Evolutionary conservation across 2,113 vertebrate genomes (phyloP).

Genomic region (Phrynosoma blainvillii): DNA sequence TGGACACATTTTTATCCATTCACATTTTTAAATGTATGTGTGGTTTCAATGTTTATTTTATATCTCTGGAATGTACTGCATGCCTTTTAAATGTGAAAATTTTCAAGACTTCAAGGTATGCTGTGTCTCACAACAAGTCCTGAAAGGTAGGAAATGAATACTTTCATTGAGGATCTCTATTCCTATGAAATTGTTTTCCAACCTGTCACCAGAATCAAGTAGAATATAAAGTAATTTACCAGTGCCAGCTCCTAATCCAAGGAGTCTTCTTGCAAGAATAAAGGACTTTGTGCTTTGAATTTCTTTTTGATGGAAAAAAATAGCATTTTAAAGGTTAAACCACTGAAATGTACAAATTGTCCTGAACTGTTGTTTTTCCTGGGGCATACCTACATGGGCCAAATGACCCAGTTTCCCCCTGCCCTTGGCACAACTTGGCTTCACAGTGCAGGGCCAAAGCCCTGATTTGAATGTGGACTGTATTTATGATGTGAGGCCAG

Average conservation of each 20-base stretch:
- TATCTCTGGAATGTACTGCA: not conserved
- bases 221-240: not conserved
- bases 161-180: not conserved
- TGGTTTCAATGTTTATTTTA: not conserved
- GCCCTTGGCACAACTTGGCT: too few relatives aligned
- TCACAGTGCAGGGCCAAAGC: too few relatives aligned
- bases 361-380: not conserved
- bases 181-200: not conserved
- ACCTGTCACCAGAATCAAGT: not conserved
- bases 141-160: too few relatives aligned
- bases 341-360: not conserved
- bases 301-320: not conserved
- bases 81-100: not conserved
- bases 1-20: not conserved
- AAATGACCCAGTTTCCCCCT: too few relatives aligned
- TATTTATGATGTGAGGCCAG: too few relatives aligned
- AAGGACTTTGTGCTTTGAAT: not conserved
- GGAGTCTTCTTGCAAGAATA: not conserved
- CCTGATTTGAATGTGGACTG: too few relatives aligned
- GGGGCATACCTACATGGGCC: too few relatives aligned
- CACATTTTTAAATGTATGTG: not conserved
- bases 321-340: not conserved
- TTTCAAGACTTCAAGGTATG: not conserved
- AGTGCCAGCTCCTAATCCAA: not conserved
- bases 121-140: not conserved